These are phyloP conservation scores for Alauda arvensis DNA, from an alignment of 2,797 vertebrate species.

Conservation along the genomic window DNA sequence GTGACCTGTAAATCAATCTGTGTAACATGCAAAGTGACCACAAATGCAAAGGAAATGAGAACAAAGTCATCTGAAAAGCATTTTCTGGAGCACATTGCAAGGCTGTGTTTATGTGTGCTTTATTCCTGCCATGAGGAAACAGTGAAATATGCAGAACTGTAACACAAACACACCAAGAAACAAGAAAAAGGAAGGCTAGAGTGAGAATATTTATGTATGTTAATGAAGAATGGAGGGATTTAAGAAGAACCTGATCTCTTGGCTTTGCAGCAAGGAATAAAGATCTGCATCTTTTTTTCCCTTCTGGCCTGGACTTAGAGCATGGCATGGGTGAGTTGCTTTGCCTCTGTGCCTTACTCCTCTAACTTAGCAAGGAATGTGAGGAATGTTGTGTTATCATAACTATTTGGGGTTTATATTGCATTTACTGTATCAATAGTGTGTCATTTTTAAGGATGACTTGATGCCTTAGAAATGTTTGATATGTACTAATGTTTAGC, in stretches of 20 bases:
- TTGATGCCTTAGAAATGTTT: background rate
- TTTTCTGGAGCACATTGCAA: background rate
- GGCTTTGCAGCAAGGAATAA: background rate
- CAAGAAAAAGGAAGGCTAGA: background rate
- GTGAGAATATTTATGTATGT: background rate
- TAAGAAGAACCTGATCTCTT: conserved; percentile 3
- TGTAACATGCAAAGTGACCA: background rate
- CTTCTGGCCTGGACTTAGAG: background rate
- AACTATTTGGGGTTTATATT: background rate
- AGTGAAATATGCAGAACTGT: background rate
- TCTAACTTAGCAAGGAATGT: background rate
- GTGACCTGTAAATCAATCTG: conserved; percentile 14
- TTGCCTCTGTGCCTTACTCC: background rate
- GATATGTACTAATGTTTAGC: background rate
- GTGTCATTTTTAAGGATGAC: background rate
- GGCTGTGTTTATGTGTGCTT: background rate
- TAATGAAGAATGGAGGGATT: conserved; percentile 3
- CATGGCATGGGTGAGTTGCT: background rate
- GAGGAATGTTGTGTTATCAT: background rate
- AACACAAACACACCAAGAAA: background rate
- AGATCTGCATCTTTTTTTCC: background rate
- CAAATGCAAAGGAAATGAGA: background rate
- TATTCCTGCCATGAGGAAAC: background rate
- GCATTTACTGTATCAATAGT: background rate
- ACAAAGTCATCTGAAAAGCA: background rate